Percentiles rank a stretch among this genome's conserved stretches.
phyloP scores from a whole-genome alignment of 2,797 vertebrate genomes.

The Aplochiton taeniatus region DNA sequence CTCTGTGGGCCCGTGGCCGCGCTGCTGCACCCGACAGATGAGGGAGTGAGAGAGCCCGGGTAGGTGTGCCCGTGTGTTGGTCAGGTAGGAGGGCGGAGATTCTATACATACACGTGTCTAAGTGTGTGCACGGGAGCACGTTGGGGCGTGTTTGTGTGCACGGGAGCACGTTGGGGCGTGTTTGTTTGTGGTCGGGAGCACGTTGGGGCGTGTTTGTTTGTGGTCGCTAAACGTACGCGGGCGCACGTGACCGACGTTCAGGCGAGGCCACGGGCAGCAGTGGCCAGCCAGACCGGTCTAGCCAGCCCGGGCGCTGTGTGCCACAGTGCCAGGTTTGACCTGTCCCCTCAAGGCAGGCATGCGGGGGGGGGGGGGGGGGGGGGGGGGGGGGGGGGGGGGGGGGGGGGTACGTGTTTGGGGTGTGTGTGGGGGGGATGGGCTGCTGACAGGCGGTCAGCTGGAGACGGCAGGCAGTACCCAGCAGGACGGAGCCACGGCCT shows the following conservation, averaged over 20 bases:
- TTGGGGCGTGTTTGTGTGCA: no score
- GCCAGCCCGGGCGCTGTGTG: conserved; percentile 9
- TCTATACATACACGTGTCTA: not conserved
- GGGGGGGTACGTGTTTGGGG: not conserved
- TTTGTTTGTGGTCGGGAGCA: not conserved
- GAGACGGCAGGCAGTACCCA: conserved; percentile 19
- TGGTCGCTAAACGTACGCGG: no score
- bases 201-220: not conserved
- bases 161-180: not conserved
- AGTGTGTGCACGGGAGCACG: not conserved
- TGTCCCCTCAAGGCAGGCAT: no score
- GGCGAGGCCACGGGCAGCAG: conserved; percentile 2
- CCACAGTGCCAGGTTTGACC: conserved; percentile 31
- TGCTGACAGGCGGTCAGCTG: conserved; percentile 38
- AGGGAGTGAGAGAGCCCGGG: not conserved
- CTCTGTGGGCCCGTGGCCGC: not conserved
- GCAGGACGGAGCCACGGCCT: conserved; percentile 31
- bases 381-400: no score
- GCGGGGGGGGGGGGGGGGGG: no score
- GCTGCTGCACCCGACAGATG: conserved; percentile 23
- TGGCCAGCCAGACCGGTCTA: conserved; percentile 21
- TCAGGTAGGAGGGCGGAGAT: conserved; percentile 21
- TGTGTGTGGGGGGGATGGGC: not conserved
- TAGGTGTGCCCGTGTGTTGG: conserved; percentile 14
- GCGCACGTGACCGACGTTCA: no score